Conservation (phyloP, 2,797 vertebrate genomes). For the Ceyx erithaca region DNA sequence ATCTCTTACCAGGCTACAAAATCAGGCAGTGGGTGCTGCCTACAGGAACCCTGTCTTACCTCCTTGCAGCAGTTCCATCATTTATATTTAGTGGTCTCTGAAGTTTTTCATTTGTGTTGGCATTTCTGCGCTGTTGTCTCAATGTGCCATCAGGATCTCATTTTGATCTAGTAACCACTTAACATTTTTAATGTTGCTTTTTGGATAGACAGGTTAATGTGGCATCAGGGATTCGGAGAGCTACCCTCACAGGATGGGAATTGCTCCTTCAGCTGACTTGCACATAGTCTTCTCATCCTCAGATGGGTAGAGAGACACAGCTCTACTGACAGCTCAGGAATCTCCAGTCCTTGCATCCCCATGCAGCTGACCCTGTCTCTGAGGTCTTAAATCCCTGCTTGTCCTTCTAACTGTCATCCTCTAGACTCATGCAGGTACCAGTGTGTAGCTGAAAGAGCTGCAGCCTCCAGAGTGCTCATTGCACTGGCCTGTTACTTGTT, state of each 20-base stretch:
- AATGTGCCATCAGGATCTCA: not conserved
- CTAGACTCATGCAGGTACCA: not conserved
- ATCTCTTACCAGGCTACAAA: not conserved
- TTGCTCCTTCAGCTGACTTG: not conserved
- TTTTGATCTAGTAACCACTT: not conserved
- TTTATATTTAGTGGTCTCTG: not conserved
- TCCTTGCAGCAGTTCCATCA: not conserved
- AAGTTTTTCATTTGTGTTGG: not conserved
- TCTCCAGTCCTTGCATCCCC: not conserved
- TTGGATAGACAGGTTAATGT: not conserved
- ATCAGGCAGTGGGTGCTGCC: not conserved
- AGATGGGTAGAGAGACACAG: not conserved
- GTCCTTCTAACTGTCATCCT: not conserved
- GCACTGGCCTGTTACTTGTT: not conserved
- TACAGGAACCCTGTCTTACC: not conserved
- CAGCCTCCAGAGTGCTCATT: not conserved
- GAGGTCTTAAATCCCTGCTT: not conserved
- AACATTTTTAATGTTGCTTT: not conserved
- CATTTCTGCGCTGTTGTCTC: not conserved
- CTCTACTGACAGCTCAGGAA: not conserved
- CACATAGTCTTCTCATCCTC: rapidly evolving
- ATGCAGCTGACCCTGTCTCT: not conserved
- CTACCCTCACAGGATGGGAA: not conserved
- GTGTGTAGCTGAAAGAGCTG: not conserved
- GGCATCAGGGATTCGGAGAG: not conserved